Evolutionary conservation across 2,888 invertebrate species (phyloP).

Genomic region (Achlya flavicornis): DNA sequence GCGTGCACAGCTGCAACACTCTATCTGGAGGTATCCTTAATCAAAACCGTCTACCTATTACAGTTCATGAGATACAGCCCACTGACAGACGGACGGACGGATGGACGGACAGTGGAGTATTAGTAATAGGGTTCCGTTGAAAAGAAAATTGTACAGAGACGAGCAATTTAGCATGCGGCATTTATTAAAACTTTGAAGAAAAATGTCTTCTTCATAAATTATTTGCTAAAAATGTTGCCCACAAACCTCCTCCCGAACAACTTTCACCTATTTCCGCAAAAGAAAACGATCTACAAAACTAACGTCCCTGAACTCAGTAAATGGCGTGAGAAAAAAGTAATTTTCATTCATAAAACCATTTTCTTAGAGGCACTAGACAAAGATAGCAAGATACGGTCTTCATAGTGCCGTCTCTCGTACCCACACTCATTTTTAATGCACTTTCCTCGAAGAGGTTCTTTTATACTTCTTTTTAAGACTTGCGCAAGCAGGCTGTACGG

Average conservation of each 20-base stretch:
- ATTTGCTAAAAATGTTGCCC: neutral
- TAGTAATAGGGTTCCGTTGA: too few species aligned
- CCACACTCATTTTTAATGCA: conserved; percentile 79
- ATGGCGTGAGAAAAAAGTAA: conserved; percentile 79
- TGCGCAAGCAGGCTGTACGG: conserved; percentile 44
- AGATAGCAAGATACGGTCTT: conserved; percentile 39
- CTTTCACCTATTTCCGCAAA: conserved; percentile 64
- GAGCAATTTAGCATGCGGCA: too few species aligned
- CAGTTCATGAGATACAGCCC: too few species aligned
- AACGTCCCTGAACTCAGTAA: conserved; percentile 72
- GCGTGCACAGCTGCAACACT: too few species aligned
- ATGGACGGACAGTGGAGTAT: too few species aligned
- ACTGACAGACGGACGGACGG: too few species aligned
- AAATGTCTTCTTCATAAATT: neutral
- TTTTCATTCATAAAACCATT: conserved; percentile 81
- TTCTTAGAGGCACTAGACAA: conserved; percentile 65
- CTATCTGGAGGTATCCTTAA: too few species aligned
- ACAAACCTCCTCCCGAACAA: conserved; percentile 43
- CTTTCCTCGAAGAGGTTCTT: conserved; percentile 71
- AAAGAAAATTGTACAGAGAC: too few species aligned
- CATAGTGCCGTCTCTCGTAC: conserved; percentile 52
- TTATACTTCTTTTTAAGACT: conserved; percentile 70
- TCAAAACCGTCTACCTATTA: too few species aligned
- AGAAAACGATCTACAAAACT: conserved; percentile 62
- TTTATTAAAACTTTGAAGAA: too few species aligned